Evolutionary conservation across 2,888 invertebrate species (phyloP).

Genomic region (Amiota minor): DNA sequence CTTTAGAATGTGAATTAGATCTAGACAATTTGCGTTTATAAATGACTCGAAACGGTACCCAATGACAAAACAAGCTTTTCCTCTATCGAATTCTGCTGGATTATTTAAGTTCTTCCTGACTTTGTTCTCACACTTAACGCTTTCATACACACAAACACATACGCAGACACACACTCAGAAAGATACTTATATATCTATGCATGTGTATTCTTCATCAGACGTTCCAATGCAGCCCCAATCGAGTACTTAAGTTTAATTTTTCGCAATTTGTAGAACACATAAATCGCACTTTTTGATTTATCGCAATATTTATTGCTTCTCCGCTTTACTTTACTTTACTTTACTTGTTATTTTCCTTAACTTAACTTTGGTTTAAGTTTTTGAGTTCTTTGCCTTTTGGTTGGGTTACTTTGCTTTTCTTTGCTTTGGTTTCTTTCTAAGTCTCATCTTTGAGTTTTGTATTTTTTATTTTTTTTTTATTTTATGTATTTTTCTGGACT

Average conservation of each 20-base stretch:
- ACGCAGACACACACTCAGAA: too few species aligned
- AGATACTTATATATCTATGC: too few species aligned
- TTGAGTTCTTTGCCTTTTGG: conserved; percentile 43
- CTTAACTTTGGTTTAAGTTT: conserved; percentile 24
- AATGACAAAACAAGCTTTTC: conserved; percentile 58
- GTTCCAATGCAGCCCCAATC: not conserved
- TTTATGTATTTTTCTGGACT: not conserved
- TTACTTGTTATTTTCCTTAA: conserved; percentile 63
- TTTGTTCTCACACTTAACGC: conserved; percentile 58
- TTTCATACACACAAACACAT: too few species aligned
- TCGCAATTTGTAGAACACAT: conserved; percentile 68
- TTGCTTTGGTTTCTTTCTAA: not conserved
- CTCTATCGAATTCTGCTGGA: not conserved
- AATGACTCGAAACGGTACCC: conserved; percentile 61
- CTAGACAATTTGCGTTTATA: conserved; percentile 63
- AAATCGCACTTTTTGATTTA: conserved; percentile 68
- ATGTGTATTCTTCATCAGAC: too few species aligned
- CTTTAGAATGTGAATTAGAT: too few species aligned
- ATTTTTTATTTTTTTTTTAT: too few species aligned
- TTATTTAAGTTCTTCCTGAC: conserved; percentile 27
- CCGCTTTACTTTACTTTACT: conserved; percentile 54
- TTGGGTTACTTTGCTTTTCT: not conserved
- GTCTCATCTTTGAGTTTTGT: not conserved
- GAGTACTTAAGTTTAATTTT: conserved; percentile 65
- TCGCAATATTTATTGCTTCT: conserved; percentile 65